These are phyloP conservation scores for Spatulosminthurus flaviceps DNA, from an alignment of 2,888 invertebrate genomes.

Conservation along the genomic window DNA sequence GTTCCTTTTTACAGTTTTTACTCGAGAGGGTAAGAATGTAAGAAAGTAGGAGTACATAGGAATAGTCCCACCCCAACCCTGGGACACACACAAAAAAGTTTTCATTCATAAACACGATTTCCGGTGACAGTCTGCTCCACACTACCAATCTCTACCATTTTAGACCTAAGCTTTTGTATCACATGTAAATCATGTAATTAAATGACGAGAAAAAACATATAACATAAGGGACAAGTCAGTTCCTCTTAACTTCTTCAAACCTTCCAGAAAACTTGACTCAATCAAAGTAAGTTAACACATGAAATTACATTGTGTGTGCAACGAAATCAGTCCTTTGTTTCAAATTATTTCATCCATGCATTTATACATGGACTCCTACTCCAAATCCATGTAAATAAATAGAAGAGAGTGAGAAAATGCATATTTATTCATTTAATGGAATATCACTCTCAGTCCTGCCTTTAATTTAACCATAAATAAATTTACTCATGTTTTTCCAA, in stretches of 20 bases:
- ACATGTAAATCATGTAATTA: too few relatives aligned
- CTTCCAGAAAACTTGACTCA: conserved; percentile 11
- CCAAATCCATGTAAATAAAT: too few relatives aligned
- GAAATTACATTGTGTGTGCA: not conserved
- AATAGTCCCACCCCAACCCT: conserved; percentile 32
- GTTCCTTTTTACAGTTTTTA: too few relatives aligned
- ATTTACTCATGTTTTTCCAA: not conserved
- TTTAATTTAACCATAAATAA: too few relatives aligned
- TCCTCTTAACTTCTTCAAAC: not conserved
- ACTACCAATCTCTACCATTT: not conserved
- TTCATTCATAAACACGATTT: conserved; percentile 64
- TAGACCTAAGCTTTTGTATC: not conserved
- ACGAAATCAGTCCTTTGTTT: too few relatives aligned
- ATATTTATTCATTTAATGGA: too few relatives aligned
- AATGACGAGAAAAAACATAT: too few relatives aligned
- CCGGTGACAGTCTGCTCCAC: conserved; percentile 54
- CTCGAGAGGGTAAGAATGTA: not conserved
- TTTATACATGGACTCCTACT: too few relatives aligned
- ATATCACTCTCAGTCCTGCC: too few relatives aligned
- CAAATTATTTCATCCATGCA: not conserved
- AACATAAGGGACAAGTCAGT: not conserved
- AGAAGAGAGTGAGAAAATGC: too few relatives aligned
- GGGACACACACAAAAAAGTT: conserved; percentile 58
- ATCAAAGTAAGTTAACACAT: conserved; percentile 12
- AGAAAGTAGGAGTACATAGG: not conserved